Evolutionary conservation across 2,797 vertebrate genomes (phyloP).

Genomic region (Microctenopoma lineatum): DNA sequence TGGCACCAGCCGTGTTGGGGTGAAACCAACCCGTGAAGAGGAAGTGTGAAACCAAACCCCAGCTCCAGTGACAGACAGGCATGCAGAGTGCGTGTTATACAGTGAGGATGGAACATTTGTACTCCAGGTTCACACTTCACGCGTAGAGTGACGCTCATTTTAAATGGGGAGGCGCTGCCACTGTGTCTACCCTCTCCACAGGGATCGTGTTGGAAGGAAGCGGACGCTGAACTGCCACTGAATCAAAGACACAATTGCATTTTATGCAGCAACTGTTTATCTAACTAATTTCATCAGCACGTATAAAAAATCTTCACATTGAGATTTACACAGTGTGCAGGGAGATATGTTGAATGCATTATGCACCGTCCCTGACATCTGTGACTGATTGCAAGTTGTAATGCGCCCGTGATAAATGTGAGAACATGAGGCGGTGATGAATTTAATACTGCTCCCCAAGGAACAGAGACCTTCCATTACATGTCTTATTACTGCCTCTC

Average conservation of each 20-base stretch:
- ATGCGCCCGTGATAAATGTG: slow-evolving; percentile 76
- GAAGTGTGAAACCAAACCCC: slow-evolving; percentile 46
- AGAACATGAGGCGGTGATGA: slow-evolving; percentile 72
- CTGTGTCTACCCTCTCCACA: not conserved
- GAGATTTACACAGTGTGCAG: not conserved
- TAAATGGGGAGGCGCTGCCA: slow-evolving; percentile 6
- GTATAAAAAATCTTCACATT: not conserved
- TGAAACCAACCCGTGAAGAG: slow-evolving; percentile 25
- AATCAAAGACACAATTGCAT: slow-evolving; percentile 9
- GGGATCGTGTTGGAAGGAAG: not conserved
- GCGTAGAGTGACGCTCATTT: slow-evolving; percentile 15
- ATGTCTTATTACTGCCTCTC: slow-evolving; percentile 69
- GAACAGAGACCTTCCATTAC: slow-evolving; percentile 68
- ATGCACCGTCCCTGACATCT: slow-evolving; percentile 63
- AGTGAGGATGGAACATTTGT: slow-evolving; percentile 42
- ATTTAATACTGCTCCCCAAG: slow-evolving; percentile 67
- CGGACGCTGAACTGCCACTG: not conserved
- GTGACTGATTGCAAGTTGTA: slow-evolving; percentile 78
- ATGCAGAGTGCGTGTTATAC: slow-evolving; percentile 32
- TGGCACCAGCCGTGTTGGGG: slow-evolving; percentile 23
- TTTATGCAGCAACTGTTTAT: slow-evolving; percentile 8
- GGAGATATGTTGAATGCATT: slow-evolving; percentile 28
- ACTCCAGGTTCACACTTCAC: slow-evolving; percentile 37
- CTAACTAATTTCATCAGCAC: slow-evolving; percentile 16
- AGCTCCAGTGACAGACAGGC: slow-evolving; percentile 42